Conservation (phyloP, 2,113 vertebrate species). For the Calidris pugnax region DNA sequence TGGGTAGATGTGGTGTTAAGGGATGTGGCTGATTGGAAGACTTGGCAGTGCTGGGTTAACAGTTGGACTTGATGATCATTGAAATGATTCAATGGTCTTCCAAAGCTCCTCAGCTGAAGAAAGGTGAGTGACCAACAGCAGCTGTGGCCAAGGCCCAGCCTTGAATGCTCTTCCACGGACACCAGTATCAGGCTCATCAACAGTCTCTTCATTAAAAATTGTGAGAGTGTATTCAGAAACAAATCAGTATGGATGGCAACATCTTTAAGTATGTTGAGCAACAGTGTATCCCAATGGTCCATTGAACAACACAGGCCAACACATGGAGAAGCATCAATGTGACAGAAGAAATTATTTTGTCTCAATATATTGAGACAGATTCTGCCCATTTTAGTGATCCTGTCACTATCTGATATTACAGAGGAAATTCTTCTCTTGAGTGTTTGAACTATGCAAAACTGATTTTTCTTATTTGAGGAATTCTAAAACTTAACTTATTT, state of each 20-base stretch:
- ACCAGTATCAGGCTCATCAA: accelerated
- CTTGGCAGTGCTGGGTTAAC: not conserved
- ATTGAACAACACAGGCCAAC: not conserved
- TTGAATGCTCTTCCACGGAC: not conserved
- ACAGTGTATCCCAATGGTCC: accelerated
- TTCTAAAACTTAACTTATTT: not conserved
- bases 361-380: not conserved
- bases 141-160: not conserved
- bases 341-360: not conserved
- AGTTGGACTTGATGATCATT: not conserved
- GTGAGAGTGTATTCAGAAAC: not conserved
- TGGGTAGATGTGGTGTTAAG: not conserved
- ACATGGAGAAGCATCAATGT: not conserved
- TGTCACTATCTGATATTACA: not conserved
- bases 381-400: not conserved
- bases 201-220: not conserved
- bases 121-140: not conserved
- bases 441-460: not conserved
- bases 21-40: not conserved
- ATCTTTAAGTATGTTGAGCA: not conserved
- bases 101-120: not conserved
- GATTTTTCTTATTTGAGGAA: not conserved
- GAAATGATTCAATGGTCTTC: not conserved
- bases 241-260: too few species aligned
- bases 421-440: not conserved